Evolutionary conservation across 2,113 vertebrate genomes (phyloP), one percentile per base, ranked within the genome.

Genomic region (Neodontobutis hainanensis): DNA sequence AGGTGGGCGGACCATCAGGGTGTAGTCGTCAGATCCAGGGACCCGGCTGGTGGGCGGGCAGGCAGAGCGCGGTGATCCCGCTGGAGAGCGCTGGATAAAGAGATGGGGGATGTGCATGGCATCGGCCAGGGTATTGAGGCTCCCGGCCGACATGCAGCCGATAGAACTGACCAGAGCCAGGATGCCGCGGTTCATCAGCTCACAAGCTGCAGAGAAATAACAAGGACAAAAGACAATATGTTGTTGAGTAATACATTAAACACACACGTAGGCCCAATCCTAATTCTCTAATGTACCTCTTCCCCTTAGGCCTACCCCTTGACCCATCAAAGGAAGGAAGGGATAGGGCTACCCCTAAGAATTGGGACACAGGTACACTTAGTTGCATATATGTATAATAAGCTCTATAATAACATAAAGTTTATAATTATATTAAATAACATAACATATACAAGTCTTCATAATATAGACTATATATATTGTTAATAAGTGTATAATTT

Each of bases 41-140:
- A 75, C 72, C 67, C 92, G 96, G 72, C 94, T 87, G 73, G 94
- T 96, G 60, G 92, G 91, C 0, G 94, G 94, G 4, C 97, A 99
- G 85, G 93, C 87, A 0, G 97, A 97, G 68, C 97, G 91, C 0
- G 97, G 96, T 0, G 96, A 94, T 47, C 96, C 96, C 3, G 92
- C 92, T 0, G 95, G 83, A 9, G 96, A 91, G 35, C 95, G 94
- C 87, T 99, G 97, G 83, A 99, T 96, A 86, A 96, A 98, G 77
- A 99, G 96, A 81, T 98, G 97, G 35, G 97, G 97, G 81, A 99
- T 99, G 80, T 99, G 97, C 97, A 99, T 99, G 81, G 97, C 96
- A 16, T 99, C 95, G 3, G 97, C 92, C 89, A 99, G 80, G 0
- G 97, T 96, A 86, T 97, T 96, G 57, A 99, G 94, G 11, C 96